A percentile compares a stretch with the other conserved stretches of the same genome.
These are phyloP conservation scores for Arizona elegans DNA, from an alignment of 2,113 vertebrate species.

Conservation along the genomic window DNA sequence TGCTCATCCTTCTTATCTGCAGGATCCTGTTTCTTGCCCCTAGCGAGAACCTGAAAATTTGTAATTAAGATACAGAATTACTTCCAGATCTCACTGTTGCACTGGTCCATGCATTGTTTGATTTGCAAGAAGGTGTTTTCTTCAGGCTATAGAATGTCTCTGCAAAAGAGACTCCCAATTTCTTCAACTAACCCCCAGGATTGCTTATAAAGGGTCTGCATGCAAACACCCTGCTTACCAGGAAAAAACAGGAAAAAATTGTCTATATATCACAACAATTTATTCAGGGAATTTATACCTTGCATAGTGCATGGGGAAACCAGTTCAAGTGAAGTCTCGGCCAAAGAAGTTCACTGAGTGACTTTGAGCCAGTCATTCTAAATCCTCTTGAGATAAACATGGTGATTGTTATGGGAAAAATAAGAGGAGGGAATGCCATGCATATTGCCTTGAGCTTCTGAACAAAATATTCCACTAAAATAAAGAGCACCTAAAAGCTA, in stretches of 20 bases:
- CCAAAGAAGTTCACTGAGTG: too few species aligned
- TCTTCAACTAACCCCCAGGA: not conserved
- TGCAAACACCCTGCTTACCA: not conserved
- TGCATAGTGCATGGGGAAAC: not conserved
- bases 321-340: not conserved
- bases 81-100: not conserved
- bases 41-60: not conserved
- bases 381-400: not conserved
- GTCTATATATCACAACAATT: not conserved
- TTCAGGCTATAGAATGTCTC: not conserved
- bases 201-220: not conserved
- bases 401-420: not conserved
- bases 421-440: not conserved
- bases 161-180: not conserved
- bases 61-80: not conserved
- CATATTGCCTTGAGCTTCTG: too few species aligned
- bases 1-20: not conserved
- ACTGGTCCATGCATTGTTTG: not conserved
- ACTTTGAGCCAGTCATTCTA: not conserved
- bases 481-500: not conserved
- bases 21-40: not conserved
- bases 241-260: not conserved
- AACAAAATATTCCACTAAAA: not conserved
- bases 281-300: not conserved
- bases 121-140: not conserved